Evolutionary conservation across 2,797 vertebrate genomes (phyloP).

Genomic region (Sebastes miniatus): DNA sequence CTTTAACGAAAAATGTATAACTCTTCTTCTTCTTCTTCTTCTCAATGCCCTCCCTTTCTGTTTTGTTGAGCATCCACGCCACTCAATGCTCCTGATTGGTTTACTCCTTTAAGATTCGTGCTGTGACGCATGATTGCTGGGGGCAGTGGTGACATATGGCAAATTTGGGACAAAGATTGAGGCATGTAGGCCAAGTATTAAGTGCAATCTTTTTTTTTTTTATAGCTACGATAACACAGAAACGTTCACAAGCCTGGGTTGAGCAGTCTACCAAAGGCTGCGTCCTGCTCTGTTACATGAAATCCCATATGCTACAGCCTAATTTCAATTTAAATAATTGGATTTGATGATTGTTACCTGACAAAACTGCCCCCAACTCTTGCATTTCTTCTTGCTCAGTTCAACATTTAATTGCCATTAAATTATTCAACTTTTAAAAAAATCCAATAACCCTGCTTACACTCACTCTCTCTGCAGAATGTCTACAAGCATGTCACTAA

Average conservation of each 20-base stretch:
- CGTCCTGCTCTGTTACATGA: slow-evolving; percentile 7
- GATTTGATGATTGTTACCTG: slow-evolving; percentile 10
- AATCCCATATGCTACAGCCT: background rate
- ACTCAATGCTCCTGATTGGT: slow-evolving; percentile 26
- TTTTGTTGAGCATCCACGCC: background rate
- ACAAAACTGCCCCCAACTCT: slow-evolving; percentile 25
- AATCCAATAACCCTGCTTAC: slow-evolving; percentile 2
- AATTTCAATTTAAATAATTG: slow-evolving; percentile 1
- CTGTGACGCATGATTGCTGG: slow-evolving; percentile 31
- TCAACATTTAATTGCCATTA: background rate
- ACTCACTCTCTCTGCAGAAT: background rate
- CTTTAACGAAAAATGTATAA: slow-evolving; percentile 34
- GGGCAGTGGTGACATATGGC: slow-evolving; percentile 63
- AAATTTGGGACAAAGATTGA: slow-evolving; percentile 63
- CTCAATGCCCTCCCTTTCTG: background rate
- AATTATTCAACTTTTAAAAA: background rate
- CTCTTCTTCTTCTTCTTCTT: background rate
- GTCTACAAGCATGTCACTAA: background rate
- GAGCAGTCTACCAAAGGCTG: background rate
- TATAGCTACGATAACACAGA: background rate
- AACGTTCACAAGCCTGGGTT: background rate
- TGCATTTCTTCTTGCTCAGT: background rate
- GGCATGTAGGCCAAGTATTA: slow-evolving; percentile 27
- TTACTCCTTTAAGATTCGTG: slow-evolving; percentile 33
- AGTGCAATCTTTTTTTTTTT: slow-evolving; percentile 8